Evolutionary conservation across 23 tunicate genomes (phyloP), one percentile per base, ranked within the genome.

Genomic region (Trididemnum nubilum): DNA sequence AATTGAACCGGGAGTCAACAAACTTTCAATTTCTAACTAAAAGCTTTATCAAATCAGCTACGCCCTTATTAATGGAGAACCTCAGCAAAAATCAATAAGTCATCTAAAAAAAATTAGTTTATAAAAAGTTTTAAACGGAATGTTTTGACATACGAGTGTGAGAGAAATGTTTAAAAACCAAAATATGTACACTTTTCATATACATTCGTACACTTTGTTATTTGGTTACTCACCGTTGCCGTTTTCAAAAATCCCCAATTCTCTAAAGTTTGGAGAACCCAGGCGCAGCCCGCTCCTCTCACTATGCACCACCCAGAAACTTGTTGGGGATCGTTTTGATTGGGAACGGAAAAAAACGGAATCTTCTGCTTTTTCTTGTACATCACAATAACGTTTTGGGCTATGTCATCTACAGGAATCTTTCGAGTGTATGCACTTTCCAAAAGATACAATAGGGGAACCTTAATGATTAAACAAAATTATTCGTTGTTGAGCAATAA

Each of bases 241-340:
- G 12, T 33, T 12, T 67, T 12, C 7, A 67, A 32, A 67, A 67
- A 67, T n/a, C 33, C 33, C 74, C 74, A 67, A 4, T 67, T 12
- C 25, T 33, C 74, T 38, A 67, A 33, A 33, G 74, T 67, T 24
- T 67, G 22, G 9, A 67, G 38, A 67, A 67, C 74, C 74, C 74
- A 67, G 15, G 74, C 74, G 38, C 74, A 67, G 7, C 38, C 74
- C 9, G 37, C 38, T 31, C 74, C 74, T 4, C 33, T 32, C 7
- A 67, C 38, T 7, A 67, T n/a, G 38, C 74, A 67, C 74, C 74
- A 67, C 37, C 74, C 74, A 67, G 74, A 7, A 33, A 67, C n/a
- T 5, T 5, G n/a, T 37, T 67, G 37, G 38, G 74, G 74, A 67
- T 67, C 33, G 74, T 32, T 33, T 4, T 7, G 2, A 9, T 32